Evolutionary conservation across 2,888 invertebrate species (phyloP), one percentile per base, ranked within the genome.

Genomic region (Platycnemis pennipes): DNA sequence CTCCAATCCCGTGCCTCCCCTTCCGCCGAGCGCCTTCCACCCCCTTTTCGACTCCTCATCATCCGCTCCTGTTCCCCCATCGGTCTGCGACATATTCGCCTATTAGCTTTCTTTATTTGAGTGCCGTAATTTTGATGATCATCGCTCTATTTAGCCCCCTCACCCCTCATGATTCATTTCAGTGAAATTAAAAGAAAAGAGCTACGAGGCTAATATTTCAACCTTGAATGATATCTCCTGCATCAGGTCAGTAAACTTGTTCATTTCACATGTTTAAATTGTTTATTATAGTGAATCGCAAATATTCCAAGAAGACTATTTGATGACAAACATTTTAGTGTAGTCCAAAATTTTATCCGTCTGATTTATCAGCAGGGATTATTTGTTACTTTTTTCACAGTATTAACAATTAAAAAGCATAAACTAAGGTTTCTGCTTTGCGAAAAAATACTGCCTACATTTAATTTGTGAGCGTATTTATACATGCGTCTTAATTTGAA

Each of bases 31-130:
- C 91, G 44, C 26, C 44, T 63, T 45, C 69, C 91, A n/a, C 22
- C 63, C 26, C 37, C 56, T 42, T 26, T 22, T 56, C 44, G 37
- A 19, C 69, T 44, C 37, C 63, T 91, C 63, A 44, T 63, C 91
- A 22, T 45, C 63, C 63, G n/a, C 63, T 42, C 56, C 31, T 89
- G 42, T 19, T 53, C 22, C 26, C 63, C n/a, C 91, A 91, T 63
- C 63, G 63, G 26, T 91, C 91, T 91, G 56, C 91, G 63, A 91
- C 91, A 91, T 91, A 91, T 91, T 91, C 91, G n/a, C 91, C 91
- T 63, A 91, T 91, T 91, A 91, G 91, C 49, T 91, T 91, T 91
- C 91, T 44, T 91, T 91, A 91, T 91, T 91, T 56, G 26, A 42
- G 44, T 69, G n/a, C 45, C 91, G 69, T 91, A 91, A 91, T 91